Conservation (phyloP, 2,888 invertebrate species). For the Pandemis heparana region DNA sequence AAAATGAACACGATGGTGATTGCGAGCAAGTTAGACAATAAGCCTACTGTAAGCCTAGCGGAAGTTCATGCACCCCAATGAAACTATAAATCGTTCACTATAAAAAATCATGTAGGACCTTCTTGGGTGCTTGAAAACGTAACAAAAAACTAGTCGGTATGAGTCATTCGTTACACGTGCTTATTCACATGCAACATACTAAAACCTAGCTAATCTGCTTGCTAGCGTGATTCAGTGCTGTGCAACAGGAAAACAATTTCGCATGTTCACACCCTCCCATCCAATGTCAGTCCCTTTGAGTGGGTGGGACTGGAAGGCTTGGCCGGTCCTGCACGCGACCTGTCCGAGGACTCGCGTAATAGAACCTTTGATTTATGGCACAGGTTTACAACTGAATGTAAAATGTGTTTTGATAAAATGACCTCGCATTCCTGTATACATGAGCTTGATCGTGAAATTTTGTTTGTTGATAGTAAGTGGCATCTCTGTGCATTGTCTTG, state of each 20-base stretch:
- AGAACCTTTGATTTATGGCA: conserved; percentile 56
- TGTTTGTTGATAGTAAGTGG: neutral
- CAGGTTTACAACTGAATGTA: conserved; percentile 44
- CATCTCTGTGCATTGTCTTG: neutral
- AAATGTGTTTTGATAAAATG: conserved; percentile 8
- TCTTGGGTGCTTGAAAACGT: neutral
- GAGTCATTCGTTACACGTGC: neutral
- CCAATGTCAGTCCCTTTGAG: conserved; percentile 52
- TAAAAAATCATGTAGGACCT: neutral
- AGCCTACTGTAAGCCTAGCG: too few species aligned
- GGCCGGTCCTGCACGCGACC: conserved; percentile 63
- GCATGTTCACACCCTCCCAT: conserved; percentile 57
- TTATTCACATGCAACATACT: conserved; percentile 1
- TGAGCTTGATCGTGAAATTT: conserved; percentile 10
- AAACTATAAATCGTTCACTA: too few species aligned
- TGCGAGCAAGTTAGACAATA: too few species aligned
- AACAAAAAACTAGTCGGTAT: neutral
- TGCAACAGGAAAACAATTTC: conserved; percentile 50
- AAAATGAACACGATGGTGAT: too few species aligned
- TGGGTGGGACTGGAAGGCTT: conserved; percentile 66
- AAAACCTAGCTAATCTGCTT: conserved; percentile 5
- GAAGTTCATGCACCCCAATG: too few species aligned
- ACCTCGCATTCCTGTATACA: conserved; percentile 10
- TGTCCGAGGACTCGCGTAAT: conserved; percentile 46
- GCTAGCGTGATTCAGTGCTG: conserved; percentile 33